These are phyloP conservation scores for Nomada ferruginata DNA, from an alignment of 2,888 invertebrate species.

Conservation along the genomic window DNA sequence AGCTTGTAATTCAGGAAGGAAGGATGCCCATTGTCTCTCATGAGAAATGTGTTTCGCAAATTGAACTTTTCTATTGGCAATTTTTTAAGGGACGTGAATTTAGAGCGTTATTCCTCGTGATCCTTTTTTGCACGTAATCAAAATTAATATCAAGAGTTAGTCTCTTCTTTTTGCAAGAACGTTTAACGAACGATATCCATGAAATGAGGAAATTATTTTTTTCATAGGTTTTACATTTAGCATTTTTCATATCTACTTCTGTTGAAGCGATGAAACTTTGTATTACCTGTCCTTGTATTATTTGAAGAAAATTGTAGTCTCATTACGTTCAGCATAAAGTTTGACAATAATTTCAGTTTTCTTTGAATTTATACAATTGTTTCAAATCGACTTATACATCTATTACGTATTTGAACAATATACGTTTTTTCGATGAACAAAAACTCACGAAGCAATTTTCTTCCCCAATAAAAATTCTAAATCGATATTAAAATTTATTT, in stretches of 20 bases:
- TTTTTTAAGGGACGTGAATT: neutral
- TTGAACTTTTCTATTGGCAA: conserved; percentile 7
- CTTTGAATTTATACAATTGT: no score
- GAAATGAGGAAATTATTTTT: neutral
- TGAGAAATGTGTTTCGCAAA: conserved; percentile 15
- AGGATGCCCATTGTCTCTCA: conserved; percentile 20
- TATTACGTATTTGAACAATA: no score
- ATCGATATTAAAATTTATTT: no score
- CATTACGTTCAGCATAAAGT: no score
- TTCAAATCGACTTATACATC: no score
- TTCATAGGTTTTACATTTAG: neutral
- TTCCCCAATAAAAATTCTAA: no score
- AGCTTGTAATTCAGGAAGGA: conserved; percentile 43
- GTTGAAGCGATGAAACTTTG: no score
- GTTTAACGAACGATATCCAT: neutral
- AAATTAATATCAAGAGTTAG: no score
- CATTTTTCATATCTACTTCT: neutral
- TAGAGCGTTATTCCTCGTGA: neutral
- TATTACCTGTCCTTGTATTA: no score
- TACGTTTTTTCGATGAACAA: neutral
- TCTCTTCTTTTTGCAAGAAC: neutral
- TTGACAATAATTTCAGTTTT: no score
- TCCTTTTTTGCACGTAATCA: no score
- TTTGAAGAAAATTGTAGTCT: no score
- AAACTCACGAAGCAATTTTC: neutral